Evolutionary conservation across 1,140 invertebrate genomes (phyloP).

Genomic region (Lucilia cuprina): DNA sequence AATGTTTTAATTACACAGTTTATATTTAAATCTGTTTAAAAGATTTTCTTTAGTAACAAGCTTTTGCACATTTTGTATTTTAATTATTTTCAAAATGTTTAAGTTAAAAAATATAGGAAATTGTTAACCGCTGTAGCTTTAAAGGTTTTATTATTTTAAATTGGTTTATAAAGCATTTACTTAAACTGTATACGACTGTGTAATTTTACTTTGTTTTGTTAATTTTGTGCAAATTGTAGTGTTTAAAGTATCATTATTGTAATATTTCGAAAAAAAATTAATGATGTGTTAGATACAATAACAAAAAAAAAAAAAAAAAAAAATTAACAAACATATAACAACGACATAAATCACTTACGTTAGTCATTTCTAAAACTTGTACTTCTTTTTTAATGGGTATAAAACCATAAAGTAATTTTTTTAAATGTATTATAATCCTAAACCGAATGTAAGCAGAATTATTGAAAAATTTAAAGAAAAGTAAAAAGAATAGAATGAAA

Average conservation of each 20-base stretch:
- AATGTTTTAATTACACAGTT: neutral
- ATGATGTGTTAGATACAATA: slow-evolving; percentile 15
- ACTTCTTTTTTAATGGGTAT: slow-evolving; percentile 57
- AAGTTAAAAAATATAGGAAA: too few relatives aligned
- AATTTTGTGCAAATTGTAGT: slow-evolving; percentile 16
- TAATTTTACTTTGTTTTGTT: too few relatives aligned
- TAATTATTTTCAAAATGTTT: too few relatives aligned
- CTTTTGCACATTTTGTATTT: too few relatives aligned
- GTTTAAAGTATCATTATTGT: slow-evolving; percentile 23
- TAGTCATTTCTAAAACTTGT: slow-evolving; percentile 55
- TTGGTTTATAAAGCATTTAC: too few relatives aligned
- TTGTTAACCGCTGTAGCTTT: too few relatives aligned
- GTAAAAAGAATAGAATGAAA: slow-evolving; percentile 17
- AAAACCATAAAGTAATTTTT: slow-evolving; percentile 59
- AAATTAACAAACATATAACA: neutral
- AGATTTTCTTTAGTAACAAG: too few relatives aligned
- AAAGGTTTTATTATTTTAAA: too few relatives aligned
- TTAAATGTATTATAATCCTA: slow-evolving; percentile 57
- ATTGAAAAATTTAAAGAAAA: neutral
- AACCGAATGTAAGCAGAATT: slow-evolving; percentile 41
- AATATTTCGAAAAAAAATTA: slow-evolving; percentile 2
- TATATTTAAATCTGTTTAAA: too few relatives aligned
- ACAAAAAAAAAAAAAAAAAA: too few relatives aligned
- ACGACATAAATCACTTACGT: slow-evolving; percentile 49
- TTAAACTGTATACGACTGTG: too few relatives aligned